Evolutionary conservation across 2,113 vertebrate species (phyloP).

Genomic region (Semnornis frantzii): DNA sequence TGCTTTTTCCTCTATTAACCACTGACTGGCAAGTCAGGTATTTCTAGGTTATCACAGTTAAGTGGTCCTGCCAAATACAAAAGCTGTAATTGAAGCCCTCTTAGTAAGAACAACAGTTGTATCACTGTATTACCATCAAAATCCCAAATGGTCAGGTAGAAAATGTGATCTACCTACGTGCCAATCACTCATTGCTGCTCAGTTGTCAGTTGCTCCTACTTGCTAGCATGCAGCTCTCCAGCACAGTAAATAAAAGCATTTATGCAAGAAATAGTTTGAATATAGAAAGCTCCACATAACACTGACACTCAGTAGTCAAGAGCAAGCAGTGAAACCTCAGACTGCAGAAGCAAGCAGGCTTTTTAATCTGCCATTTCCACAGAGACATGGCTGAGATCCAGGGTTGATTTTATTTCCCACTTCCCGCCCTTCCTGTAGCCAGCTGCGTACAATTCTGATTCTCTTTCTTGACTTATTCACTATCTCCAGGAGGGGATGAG

Average conservation of each 20-base stretch:
- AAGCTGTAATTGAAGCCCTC: background rate
- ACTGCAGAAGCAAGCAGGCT: background rate
- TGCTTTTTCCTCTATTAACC: background rate
- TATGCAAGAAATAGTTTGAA: background rate
- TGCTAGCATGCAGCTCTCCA: background rate
- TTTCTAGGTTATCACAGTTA: background rate
- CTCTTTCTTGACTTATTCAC: background rate
- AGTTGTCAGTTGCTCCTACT: background rate
- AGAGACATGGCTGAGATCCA: background rate
- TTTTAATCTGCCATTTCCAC: background rate
- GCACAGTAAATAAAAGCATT: background rate
- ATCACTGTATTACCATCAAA: background rate
- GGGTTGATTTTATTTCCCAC: background rate
- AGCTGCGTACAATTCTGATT: background rate
- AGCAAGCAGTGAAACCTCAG: background rate
- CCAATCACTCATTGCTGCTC: background rate
- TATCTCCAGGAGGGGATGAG: background rate
- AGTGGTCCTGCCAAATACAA: background rate
- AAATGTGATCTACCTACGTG: background rate
- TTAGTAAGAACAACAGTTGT: background rate
- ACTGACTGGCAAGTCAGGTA: background rate
- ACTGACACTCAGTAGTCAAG: background rate
- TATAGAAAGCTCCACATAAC: no score
- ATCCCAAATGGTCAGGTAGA: background rate
- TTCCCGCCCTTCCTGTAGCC: background rate